Evolutionary conservation across 2,888 invertebrate species (phyloP).

Genomic region (Leptothorax acervorum): DNA sequence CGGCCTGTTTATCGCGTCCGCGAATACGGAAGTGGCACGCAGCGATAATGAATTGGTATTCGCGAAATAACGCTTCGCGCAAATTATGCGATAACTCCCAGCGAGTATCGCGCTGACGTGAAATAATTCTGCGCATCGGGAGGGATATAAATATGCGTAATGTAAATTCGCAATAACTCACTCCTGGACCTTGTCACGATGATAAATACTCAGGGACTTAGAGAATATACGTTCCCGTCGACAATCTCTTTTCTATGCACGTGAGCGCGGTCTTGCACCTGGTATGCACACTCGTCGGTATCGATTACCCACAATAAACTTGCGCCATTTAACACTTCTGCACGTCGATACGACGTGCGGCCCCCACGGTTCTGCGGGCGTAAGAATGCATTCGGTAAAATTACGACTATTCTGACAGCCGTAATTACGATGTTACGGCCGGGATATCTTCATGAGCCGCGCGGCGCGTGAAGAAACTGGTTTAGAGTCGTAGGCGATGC

Average conservation of each 20-base stretch:
- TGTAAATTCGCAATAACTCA: slow-evolving; percentile 49
- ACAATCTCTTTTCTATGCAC: slow-evolving; percentile 50
- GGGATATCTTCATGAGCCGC: slow-evolving; percentile 67
- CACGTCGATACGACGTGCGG: slow-evolving; percentile 39
- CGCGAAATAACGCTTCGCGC: slow-evolving; percentile 14
- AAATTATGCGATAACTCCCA: slow-evolving; percentile 31
- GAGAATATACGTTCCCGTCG: slow-evolving; percentile 44
- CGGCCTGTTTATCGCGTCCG: not conserved
- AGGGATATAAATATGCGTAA: slow-evolving; percentile 27
- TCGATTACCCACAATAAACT: slow-evolving; percentile 59
- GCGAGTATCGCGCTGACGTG: slow-evolving; percentile 33
- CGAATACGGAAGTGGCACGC: slow-evolving; percentile 2
- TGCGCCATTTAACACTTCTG: slow-evolving; percentile 53
- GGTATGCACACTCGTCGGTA: slow-evolving; percentile 43
- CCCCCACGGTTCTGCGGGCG: slow-evolving; percentile 11
- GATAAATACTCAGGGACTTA: slow-evolving; percentile 45
- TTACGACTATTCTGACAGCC: slow-evolving; percentile 55
- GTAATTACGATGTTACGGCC: slow-evolving; percentile 64
- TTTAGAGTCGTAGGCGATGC: slow-evolving; percentile 59
- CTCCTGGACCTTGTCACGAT: slow-evolving; percentile 33
- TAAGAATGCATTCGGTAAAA: slow-evolving; percentile 48
- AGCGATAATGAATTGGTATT: slow-evolving; percentile 21
- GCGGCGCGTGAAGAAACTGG: slow-evolving; percentile 58
- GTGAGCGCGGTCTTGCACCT: slow-evolving; percentile 45
- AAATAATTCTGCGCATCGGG: slow-evolving; percentile 40